Evolutionary conservation across 2,797 vertebrate genomes (phyloP), one percentile per base, ranked within the genome.

Genomic region (Anguilla megastoma): DNA sequence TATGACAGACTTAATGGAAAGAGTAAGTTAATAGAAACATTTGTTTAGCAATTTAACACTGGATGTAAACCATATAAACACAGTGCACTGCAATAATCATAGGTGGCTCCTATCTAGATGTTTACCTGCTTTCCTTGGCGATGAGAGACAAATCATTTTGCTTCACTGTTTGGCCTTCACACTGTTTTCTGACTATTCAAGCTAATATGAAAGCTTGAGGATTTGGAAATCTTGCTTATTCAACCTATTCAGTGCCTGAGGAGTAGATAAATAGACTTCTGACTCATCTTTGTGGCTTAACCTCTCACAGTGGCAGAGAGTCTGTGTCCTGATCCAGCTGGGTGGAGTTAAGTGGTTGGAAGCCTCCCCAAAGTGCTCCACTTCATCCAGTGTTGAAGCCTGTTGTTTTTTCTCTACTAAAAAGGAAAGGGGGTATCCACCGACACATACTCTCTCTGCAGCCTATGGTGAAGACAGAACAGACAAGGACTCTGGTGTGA

Each of bases 381-480:
- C 90, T 89, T 88, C 91, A 93, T 93, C 80, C 90, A 74, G 90
- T 92, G 91, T 93, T 12, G 93, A 94, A 94, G 91, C 91, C 92
- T 94, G 93, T 93, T 93, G 84, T 1, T 89, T 92, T 91, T 8
- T 7, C 84, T 92, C 89, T 85, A 24, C 30, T 90, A 90, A 92
- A 84, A 86, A 85, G 88, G 76, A 85, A 91, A 88, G 85, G 86
- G 86, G 92, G 33, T 79, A 45, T 79, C 16, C 36, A 18, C 90
- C 92, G 89, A 90, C 76, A 86, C 87, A 90, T 90, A 88, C 50
- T 52, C 90, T 45, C 45, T 41, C 16, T 85, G 36, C 2, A 36
- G 30, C 85, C 56, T 18, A 56, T 1, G 27, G 33, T 58, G 18
- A 41, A 45, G 2, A 60, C 27, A 27, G 52, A 80, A 48, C 7